Conservation (phyloP, 2,888 invertebrate species). For the Lucinisca nassula region DNA sequence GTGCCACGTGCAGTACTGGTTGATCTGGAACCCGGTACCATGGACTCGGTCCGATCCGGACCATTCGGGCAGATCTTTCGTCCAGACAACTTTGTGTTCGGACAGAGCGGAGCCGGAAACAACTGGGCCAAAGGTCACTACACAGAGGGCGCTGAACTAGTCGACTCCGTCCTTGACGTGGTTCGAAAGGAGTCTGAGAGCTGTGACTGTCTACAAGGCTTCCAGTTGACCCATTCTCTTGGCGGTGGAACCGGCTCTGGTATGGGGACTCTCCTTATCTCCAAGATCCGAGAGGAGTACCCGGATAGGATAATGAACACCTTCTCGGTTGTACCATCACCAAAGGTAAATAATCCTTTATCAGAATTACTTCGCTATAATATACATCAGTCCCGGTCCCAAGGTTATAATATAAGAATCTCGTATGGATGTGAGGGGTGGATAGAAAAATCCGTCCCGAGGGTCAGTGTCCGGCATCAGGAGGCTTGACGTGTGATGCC, state of each 20-base stretch:
- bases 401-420: too few species aligned
- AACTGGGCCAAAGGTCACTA: background rate
- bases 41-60: background rate
- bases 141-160: too few species aligned
- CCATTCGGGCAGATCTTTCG: background rate
- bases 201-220: conserved; percentile 85
- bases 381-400: too few species aligned
- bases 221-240: conserved; percentile 90
- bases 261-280: conserved; percentile 96
- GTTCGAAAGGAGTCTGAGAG: conserved; percentile 84
- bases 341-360: too few species aligned
- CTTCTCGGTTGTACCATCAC: conserved; percentile 96
- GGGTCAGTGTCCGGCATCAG: too few species aligned
- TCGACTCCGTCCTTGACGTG: too few species aligned
- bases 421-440: too few species aligned
- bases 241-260: conserved; percentile 97
- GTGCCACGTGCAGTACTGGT: conserved; percentile 51
- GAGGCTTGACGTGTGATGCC: too few species aligned
- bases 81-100: background rate
- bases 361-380: too few species aligned
- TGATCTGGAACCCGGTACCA: background rate
- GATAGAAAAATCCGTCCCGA: too few species aligned
- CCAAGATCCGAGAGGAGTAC: conserved; percentile 98
- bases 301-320: conserved; percentile 99
- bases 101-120: background rate